These are phyloP conservation scores for Cherax quadricarinatus DNA, from an alignment of 1,140 invertebrate species.

Conservation along the genomic window DNA sequence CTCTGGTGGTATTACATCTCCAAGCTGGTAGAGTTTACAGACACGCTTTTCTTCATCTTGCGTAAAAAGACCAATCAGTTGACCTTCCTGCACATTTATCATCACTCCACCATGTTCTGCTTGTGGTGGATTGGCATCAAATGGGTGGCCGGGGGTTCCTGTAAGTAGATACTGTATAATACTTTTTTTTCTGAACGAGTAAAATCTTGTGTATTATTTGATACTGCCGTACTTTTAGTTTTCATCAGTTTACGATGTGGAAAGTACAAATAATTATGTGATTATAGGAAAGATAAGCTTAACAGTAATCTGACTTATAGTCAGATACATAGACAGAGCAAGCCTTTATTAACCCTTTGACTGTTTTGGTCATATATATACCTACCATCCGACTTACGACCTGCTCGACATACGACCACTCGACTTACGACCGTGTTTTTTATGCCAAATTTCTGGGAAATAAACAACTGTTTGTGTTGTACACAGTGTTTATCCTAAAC, in stretches of 20 bases:
- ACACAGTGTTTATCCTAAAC: too few relatives aligned
- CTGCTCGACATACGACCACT: too few relatives aligned
- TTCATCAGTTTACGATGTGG: background rate
- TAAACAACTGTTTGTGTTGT: too few relatives aligned
- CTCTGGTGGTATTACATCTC: slow-evolving; percentile 99
- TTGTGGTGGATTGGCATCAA: slow-evolving; percentile 98
- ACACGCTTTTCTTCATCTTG: slow-evolving; percentile 94
- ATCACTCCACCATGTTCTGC: slow-evolving; percentile 94
- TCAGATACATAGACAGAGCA: too few relatives aligned
- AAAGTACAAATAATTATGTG: too few relatives aligned
- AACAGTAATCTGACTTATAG: too few relatives aligned
- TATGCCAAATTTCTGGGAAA: too few relatives aligned
- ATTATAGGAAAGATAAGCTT: too few relatives aligned
- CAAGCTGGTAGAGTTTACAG: slow-evolving; percentile 94
- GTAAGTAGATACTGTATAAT: slow-evolving; percentile 80
- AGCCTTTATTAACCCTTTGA: too few relatives aligned
- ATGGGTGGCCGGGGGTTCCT: slow-evolving; percentile 96
- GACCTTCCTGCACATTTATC: slow-evolving; percentile 93
- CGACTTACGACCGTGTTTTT: too few relatives aligned
- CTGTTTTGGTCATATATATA: too few relatives aligned
- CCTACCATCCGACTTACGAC: too few relatives aligned
- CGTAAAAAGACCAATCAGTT: slow-evolving; percentile 92
- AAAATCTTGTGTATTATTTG: background rate
- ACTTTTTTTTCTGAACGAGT: background rate
- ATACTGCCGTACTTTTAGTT: background rate